These are phyloP conservation scores for Conus betulinus DNA, from an alignment of 1,140 invertebrate species.

Conservation along the genomic window DNA sequence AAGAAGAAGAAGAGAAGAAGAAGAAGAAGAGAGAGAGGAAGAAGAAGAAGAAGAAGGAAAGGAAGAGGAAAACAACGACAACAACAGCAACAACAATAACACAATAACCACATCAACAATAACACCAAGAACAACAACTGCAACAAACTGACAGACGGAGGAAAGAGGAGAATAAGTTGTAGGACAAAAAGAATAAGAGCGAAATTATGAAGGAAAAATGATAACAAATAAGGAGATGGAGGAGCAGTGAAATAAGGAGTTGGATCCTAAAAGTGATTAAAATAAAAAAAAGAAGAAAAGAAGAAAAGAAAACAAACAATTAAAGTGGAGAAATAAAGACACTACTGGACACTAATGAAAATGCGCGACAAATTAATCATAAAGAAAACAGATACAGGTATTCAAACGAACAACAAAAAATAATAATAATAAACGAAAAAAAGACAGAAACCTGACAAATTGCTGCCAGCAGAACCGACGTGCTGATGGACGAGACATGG, in stretches of 20 bases:
- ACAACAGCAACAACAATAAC: not conserved
- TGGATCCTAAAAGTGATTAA: not conserved
- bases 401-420: too few relatives aligned
- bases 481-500: too few relatives aligned
- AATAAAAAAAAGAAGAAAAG: not conserved
- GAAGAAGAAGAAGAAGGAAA: conserved; percentile 4
- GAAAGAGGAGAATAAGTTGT: not conserved
- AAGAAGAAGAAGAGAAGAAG: conserved; percentile 14
- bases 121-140: not conserved
- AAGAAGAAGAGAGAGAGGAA: not conserved
- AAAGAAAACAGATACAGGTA: too few relatives aligned
- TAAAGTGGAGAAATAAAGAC: too few relatives aligned
- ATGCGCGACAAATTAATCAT: too few relatives aligned
- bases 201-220: not conserved
- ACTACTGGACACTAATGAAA: too few relatives aligned
- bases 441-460: too few relatives aligned
- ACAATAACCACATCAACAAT: not conserved
- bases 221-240: not conserved
- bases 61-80: not conserved
- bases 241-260: not conserved
- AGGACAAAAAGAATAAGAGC: not conserved
- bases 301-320: too few relatives aligned
- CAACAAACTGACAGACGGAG: too few relatives aligned
- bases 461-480: too few relatives aligned
- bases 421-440: too few relatives aligned